Base-by-base conservation (phyloP, 2,888 invertebrate genomes). In the Gari tellinella region DNA sequence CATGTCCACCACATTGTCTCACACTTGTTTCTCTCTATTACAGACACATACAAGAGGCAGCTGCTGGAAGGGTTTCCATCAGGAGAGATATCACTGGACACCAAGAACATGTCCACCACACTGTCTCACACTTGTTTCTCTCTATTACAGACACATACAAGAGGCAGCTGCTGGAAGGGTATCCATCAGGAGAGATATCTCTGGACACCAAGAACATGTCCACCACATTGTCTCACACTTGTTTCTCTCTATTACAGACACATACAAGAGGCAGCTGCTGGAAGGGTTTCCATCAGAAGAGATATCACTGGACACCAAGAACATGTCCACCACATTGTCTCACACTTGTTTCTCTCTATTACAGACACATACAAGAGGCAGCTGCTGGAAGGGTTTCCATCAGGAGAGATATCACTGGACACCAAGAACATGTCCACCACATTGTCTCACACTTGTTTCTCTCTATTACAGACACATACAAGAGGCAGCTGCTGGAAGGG, bases 21-120 rank as follows among this genome's bases (percentile, higher is more conserved):
- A 87, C n/a, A n/a, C n/a, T n/a, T n/a, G n/a, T n/a, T n/a, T n/a
- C n/a, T 40, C 40, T 40, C 8, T 40, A 37, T 51, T 63, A 0
- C 72, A 84, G 84, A 79, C 19, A 64, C 79, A n/a, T 86, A 82
- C 72, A 74, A 75, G 69, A 72, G 70, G 8, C 80, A 85, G 63
- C 65, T 80, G 62, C 46, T 68, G 10, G 79, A 79, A 56, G 60
- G 60, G 5, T 26, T 56, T 17, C 64, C 55, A 14, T 31, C 60
- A 0, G 45, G 57, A 17, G 49, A 57, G 3, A 38, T 72, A 10
- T 52, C 72, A 1, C 55, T 75, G 37, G 79, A 74, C 51, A 73
- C 80, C 10, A 51, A 72, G 40, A 72, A 69, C 25, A 81, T 83
- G 81, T 62, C 79, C 3, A 70, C 65, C 17, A 78, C 84, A 7